A percentile compares a stretch with the other conserved stretches of the same genome.
These are phyloP conservation scores for Alosa sapidissima DNA, from an alignment of 2,797 vertebrate species.

Conservation along the genomic window DNA sequence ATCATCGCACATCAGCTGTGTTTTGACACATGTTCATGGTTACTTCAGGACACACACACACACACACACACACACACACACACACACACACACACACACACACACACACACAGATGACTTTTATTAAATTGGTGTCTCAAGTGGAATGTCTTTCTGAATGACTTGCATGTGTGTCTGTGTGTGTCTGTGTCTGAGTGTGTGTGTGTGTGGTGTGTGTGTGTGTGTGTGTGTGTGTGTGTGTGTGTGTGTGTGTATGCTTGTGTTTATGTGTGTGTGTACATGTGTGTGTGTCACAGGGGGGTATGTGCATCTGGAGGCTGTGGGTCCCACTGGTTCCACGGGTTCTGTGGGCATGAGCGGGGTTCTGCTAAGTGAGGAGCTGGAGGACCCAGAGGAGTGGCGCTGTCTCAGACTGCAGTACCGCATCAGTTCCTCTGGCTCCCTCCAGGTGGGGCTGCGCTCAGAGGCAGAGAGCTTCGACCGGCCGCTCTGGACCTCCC, in stretches of 20 bases:
- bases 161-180: not conserved
- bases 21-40: not conserved
- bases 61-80: too few species aligned
- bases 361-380: constrained; percentile 79
- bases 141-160: not conserved
- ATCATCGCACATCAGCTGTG: too few species aligned
- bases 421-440: constrained; percentile 75
- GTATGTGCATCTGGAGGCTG: not conserved
- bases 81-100: too few species aligned
- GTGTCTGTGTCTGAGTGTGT: not conserved
- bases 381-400: constrained; percentile 82
- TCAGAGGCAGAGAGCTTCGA: constrained; percentile 85
- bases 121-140: not conserved
- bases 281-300: not conserved
- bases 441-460: constrained; percentile 81
- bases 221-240: too few species aligned
- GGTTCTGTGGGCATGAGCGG: constrained; percentile 56
- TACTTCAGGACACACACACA: not conserved
- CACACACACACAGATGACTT: too few species aligned
- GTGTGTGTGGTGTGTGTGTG: constrained; percentile 7
- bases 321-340: too few species aligned
- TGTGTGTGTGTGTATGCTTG: too few species aligned
- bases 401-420: constrained; percentile 90
- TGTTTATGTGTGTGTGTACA: not conserved
- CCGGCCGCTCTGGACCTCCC: constrained; percentile 83